A percentile compares a stretch with the other conserved stretches of the same genome.
Conservation (phyloP, 2,797 vertebrate species). For the Platalea minor region DNA sequence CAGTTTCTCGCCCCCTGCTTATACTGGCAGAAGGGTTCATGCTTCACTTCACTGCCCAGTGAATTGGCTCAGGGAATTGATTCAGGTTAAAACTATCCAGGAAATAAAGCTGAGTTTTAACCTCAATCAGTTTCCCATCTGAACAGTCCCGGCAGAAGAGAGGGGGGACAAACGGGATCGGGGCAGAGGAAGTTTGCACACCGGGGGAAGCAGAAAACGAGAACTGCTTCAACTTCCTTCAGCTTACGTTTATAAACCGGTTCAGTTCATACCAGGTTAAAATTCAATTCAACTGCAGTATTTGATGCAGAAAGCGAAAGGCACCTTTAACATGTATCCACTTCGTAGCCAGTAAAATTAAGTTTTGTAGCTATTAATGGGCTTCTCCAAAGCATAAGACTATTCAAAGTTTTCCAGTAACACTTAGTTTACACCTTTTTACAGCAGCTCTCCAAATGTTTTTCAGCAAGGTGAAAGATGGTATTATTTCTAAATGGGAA, state of each 20-base stretch:
- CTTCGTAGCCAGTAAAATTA: neutral
- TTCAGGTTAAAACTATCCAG: neutral
- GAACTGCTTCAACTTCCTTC: neutral
- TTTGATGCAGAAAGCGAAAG: neutral
- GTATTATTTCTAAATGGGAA: conserved; percentile 8
- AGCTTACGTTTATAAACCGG: neutral
- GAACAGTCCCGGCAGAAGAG: neutral
- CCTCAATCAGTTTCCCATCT: neutral
- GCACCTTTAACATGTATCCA: neutral
- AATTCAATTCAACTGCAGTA: neutral
- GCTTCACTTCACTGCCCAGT: neutral
- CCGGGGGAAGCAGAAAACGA: neutral
- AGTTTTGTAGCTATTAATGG: neutral
- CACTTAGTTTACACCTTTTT: neutral
- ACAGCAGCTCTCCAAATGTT: neutral
- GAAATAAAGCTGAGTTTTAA: conserved; percentile 6
- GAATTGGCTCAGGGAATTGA: neutral
- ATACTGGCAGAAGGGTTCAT: neutral
- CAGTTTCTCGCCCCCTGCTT: neutral
- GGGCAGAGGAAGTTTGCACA: neutral
- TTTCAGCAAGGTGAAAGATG: neutral
- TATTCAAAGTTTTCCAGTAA: neutral
- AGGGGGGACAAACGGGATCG: neutral
- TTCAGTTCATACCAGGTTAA: neutral
- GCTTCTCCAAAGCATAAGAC: neutral